Base-by-base conservation (phyloP, 2,888 invertebrate species). In the Tetragonisca angustula region DNA sequence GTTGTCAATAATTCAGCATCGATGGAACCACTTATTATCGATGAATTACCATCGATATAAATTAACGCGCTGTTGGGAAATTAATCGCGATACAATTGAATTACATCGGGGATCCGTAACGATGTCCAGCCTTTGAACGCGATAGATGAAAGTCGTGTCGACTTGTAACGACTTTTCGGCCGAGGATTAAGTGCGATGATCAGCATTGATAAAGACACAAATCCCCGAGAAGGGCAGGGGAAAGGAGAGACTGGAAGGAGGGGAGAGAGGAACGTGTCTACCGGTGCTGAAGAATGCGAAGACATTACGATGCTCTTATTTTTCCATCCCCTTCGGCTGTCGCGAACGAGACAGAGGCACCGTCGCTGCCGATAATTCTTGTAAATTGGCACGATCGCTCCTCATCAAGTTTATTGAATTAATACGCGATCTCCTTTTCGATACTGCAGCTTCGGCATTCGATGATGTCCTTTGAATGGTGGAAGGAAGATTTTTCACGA, bases 391-490 rank as follows among this genome's bases (percentile, higher is more conserved):
- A 76, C 87, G 89, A 90, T 90, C 89, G 88, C 86, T 91, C 84
- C 90, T 91, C 90, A 90, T 92, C 89, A 87, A 84, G 83, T 90
- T 91, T 90, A 92, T 92, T 91, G 89, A 92, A 93, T 92, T 91
- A 91, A 91, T 91, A 84, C 85, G 76, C 54, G 77, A 27, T 76
- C 76, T 71, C 56, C 77, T 54, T 24, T 43, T n/a, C 24, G 68
- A 71, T 79, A 70, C 70, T 76, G 73, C 79, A 68, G 52, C 54
- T 15, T 76, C 76, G 74, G 65, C 73, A 36, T 50, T 65, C 17
- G 65, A 52, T 65, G 59, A 43, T 72, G 50, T 27, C 32, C 27
- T n/a, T 54, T 59, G 19, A 69, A 54, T 19, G 64, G 32, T 21
- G 4, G 6, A 19, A n/a, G 15, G 17, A 59, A 24, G 56, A 52